These are phyloP conservation scores for Astur gentilis DNA, from an alignment of 2,113 vertebrate genomes.

Conservation along the genomic window DNA sequence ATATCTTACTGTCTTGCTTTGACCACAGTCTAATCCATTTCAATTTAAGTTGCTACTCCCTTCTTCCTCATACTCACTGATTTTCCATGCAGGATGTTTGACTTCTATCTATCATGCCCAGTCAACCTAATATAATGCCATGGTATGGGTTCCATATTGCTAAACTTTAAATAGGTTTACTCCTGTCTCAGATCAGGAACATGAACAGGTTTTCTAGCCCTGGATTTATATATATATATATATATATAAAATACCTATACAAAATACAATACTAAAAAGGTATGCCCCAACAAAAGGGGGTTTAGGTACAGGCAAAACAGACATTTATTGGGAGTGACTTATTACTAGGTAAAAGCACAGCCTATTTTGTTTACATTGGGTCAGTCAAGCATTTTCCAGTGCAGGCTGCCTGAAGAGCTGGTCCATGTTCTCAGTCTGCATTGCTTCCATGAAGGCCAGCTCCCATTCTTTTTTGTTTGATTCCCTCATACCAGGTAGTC, in stretches of 20 bases:
- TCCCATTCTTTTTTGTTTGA: background rate
- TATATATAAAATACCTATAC: background rate
- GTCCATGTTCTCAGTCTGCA: background rate
- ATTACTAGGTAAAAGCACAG: background rate
- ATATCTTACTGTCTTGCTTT: background rate
- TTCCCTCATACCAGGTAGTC: background rate
- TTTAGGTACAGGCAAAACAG: background rate
- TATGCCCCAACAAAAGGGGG: background rate
- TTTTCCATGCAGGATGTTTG: background rate
- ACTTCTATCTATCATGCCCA: background rate
- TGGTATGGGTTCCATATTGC: background rate
- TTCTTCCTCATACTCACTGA: background rate
- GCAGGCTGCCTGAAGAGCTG: background rate
- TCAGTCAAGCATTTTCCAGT: background rate
- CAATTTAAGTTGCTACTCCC: background rate
- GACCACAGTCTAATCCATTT: background rate
- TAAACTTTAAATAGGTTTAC: background rate
- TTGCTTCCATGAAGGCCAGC: background rate
- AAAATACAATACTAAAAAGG: background rate
- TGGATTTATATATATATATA: background rate
- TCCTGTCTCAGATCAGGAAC: background rate
- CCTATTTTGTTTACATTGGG: background rate
- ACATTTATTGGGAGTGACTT: background rate
- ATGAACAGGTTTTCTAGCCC: background rate
- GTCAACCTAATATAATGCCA: background rate